A percentile compares a stretch with the other conserved stretches of the same genome.
Conservation (phyloP, 2,888 invertebrate genomes). For the Drosophila affinis region DNA sequence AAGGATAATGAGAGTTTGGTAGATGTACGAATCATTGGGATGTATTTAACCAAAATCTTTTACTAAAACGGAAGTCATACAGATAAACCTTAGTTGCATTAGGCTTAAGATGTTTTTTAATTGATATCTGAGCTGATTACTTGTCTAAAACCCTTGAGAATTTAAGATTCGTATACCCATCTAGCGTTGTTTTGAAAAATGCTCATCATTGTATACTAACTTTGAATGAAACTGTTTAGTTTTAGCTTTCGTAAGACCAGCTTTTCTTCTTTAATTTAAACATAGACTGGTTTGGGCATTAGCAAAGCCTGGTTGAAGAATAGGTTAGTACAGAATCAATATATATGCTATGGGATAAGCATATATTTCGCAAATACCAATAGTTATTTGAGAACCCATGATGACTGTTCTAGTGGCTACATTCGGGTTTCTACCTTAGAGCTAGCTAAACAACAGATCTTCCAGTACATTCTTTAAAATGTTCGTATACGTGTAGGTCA, state of each 20-base stretch:
- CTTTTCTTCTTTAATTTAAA: background rate
- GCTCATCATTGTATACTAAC: background rate
- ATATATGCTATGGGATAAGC: background rate
- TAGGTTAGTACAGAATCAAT: background rate
- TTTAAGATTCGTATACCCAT: background rate
- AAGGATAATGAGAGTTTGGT: background rate
- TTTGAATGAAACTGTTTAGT: background rate
- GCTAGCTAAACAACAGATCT: background rate
- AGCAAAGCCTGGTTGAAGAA: background rate
- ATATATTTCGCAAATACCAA: background rate
- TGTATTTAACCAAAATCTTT: background rate
- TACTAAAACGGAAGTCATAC: background rate
- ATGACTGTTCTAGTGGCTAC: background rate
- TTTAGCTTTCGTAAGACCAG: background rate
- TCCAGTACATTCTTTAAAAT: background rate
- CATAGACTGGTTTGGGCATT: background rate
- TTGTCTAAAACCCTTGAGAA: background rate
- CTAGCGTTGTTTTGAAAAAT: no score
- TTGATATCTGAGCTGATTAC: background rate
- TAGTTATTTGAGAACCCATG: background rate
- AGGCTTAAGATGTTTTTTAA: background rate
- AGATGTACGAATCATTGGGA: no score
- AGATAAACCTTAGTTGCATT: background rate
- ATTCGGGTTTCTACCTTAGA: background rate
- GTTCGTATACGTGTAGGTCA: no score